Percentiles rank a stretch among this genome's conserved stretches.
phyloP scores from a whole-genome alignment of 2,113 vertebrate genomes.

The Trachemys scripta region DNA sequence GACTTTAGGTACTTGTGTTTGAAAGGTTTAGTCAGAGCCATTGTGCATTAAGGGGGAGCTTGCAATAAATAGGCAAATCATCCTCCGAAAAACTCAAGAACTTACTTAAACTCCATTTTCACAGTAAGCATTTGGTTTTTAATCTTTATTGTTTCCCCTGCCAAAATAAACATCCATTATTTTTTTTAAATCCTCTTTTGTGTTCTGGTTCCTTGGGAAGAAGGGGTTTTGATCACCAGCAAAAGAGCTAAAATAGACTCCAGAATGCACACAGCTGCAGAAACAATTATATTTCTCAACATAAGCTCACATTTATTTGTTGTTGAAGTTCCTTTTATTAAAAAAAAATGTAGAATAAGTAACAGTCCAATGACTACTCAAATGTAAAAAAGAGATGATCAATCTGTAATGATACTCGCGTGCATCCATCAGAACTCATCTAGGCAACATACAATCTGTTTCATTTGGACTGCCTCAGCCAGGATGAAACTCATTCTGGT shows the following conservation, averaged over 20 bases:
- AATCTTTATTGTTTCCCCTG: background rate
- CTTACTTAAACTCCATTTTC: background rate
- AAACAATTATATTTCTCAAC: background rate
- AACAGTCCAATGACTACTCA: conserved; percentile 35
- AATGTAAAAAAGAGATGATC: conserved; percentile 21
- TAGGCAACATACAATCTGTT: background rate
- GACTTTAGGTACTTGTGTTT: background rate
- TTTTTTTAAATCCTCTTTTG: background rate
- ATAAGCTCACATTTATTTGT: background rate
- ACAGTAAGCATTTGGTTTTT: conserved; percentile 1
- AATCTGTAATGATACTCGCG: background rate
- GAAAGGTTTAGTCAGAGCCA: background rate
- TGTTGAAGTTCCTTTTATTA: conserved; percentile 54
- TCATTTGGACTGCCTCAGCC: conserved; percentile 5
- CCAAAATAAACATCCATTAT: background rate
- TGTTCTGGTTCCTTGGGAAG: background rate
- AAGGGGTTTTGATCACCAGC: background rate
- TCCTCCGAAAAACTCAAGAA: background rate
- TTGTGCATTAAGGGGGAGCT: background rate
- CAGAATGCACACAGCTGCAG: background rate
- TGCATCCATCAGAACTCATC: background rate
- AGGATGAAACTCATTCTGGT: background rate
- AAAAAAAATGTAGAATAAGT: conserved; percentile 1
- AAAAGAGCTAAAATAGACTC: conserved; percentile 1
- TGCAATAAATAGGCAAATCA: background rate